These are phyloP conservation scores for Willisornis vidua DNA, from an alignment of 2,113 vertebrate species.

Conservation along the genomic window DNA sequence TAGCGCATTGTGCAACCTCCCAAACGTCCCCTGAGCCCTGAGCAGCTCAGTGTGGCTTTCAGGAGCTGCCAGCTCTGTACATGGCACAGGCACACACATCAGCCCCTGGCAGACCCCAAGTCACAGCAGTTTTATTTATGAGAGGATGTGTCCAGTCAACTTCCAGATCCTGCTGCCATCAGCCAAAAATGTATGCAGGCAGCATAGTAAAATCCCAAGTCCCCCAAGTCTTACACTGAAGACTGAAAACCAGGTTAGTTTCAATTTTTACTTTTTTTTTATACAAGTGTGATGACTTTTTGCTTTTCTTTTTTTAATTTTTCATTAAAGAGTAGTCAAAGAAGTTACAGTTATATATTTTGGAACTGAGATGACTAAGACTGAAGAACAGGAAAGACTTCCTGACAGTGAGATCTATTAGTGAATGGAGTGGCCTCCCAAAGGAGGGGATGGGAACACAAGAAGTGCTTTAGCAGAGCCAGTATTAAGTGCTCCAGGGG, in stretches of 20 bases:
- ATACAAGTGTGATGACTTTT: background rate
- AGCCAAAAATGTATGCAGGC: background rate
- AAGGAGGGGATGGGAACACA: background rate
- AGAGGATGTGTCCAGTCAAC: background rate
- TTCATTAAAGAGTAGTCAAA: background rate
- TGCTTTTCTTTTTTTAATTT: background rate
- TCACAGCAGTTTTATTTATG: background rate
- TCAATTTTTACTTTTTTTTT: background rate
- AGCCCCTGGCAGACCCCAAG: background rate
- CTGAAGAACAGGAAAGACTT: constrained; percentile 6
- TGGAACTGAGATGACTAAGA: background rate
- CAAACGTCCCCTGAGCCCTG: background rate
- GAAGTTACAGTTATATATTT: background rate
- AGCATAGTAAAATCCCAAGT: background rate
- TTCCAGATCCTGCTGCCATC: background rate
- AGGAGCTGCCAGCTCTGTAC: background rate
- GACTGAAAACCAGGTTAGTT: background rate
- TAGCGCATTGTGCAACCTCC: background rate
- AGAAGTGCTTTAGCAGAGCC: constrained; percentile 15
- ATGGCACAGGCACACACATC: background rate
- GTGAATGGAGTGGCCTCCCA: constrained; percentile 4
- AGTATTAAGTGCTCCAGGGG: constrained; percentile 1
- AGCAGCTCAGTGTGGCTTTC: background rate
- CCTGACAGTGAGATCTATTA: background rate
- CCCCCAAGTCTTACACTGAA: background rate